phyloP scores from a whole-genome alignment of 2,888 invertebrate genomes.

The Chromoteleia sp. region DNA sequence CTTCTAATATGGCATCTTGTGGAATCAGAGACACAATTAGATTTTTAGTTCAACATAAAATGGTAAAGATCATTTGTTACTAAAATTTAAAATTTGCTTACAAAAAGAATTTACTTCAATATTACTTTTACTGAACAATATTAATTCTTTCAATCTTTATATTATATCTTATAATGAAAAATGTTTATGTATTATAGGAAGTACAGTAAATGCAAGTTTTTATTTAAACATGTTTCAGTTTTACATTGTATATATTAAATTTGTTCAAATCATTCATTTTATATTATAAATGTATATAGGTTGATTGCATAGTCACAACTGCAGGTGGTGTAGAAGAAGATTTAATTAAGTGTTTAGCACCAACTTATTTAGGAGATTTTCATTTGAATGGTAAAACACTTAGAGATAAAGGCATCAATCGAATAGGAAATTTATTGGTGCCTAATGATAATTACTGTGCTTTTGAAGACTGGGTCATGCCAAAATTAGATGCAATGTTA shows the following conservation, averaged over 20 bases:
- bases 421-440: constrained; percentile 96
- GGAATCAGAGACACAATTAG: constrained; percentile 96
- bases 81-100: no score
- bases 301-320: constrained; percentile 98
- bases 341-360: constrained; percentile 98
- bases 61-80: no score
- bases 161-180: no score
- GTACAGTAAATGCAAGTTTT: no score
- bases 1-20: constrained; percentile 98
- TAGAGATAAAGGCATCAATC: constrained; percentile 94
- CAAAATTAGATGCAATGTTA: constrained; percentile 95
- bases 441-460: constrained; percentile 99
- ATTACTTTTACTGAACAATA: no score
- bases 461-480: constrained; percentile 99
- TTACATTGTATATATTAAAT: no score
- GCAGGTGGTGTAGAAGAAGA: constrained; percentile 99
- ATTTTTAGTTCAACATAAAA: constrained; percentile 93
- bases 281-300: constrained; percentile 83
- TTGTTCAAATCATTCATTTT: no score
- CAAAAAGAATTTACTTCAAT: no score
- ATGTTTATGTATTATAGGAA: no score
- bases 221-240: no score
- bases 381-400: constrained; percentile 91
- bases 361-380: constrained; percentile 97
- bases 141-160: no score